Base-by-base conservation (phyloP, 2,797 vertebrate species). In the Clarias laeviceps region DNA sequence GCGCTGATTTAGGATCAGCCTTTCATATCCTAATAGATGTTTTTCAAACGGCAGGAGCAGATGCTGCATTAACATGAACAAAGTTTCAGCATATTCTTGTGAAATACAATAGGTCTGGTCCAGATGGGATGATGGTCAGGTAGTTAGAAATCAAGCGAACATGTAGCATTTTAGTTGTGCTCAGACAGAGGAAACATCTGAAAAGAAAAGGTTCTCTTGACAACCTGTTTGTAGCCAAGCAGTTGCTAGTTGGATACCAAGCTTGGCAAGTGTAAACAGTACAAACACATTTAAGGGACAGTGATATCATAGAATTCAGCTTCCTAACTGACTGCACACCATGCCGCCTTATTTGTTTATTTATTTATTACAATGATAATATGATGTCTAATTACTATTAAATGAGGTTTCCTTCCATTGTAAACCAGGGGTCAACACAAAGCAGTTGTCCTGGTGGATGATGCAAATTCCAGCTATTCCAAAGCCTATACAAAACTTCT, bases 11-110 rank as follows among this genome's bases (percentile, higher is more conserved):
- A 68, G 61, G 29, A 69, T 69, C 73, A 66, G 72, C 22, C 20
- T 32, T 57, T 77, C 24, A 66, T 78, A 37, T 69, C 15, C n/a
- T 8, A 81, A 65, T 37, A 0, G 27, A 81, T 80, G 56, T 57
- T 50, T 57, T 45, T 62, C 3, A 14, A 57, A 24, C 50, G 22
- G 22, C 34, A 65, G 18, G 17, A 79, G 61, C 61, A 65, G 40
- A 84, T 66, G 77, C 24, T 62, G 34, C 77, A 64, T 45, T n/a
- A 80, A 64, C 32, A 62, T 62, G 77, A 40, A 24, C 32, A 40
- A 79, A 29, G 17, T 62, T 40, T 62, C 34, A 6, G 4, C 9
- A 8, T 45, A 14, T 59, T 34, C 56, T 22, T 34, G 29, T 34
- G 29, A 59, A 14, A 37, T 40, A 40, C 5, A 7, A 5, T 78